Evolutionary conservation across 2,113 vertebrate species (phyloP).

Genomic region (Ictidomys tridecemlineatus): DNA sequence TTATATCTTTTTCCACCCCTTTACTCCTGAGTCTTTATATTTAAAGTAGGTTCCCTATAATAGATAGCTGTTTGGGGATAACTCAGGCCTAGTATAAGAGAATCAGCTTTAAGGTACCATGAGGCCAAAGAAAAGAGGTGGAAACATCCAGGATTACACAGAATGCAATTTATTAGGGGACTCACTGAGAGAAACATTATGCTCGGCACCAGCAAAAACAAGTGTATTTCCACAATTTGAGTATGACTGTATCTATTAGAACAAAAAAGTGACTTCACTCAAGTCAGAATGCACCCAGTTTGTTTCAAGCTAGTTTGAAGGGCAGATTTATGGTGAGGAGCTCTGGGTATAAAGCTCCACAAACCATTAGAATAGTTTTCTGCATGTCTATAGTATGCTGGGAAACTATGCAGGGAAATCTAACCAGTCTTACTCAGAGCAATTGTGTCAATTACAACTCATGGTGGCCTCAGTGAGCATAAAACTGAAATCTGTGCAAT

Average conservation of each 20-base stretch:
- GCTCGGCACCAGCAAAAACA: background rate
- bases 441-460: background rate
- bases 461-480: fast-evolving
- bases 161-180: too few species aligned
- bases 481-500: background rate
- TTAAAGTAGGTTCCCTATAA: background rate
- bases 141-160: too few species aligned
- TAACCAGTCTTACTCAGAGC: background rate
- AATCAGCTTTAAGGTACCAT: too few species aligned
- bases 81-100: too few species aligned
- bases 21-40: background rate
- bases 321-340: background rate
- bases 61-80: background rate
- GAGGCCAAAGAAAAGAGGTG: background rate
- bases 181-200: background rate
- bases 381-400: background rate
- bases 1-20: background rate
- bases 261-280: background rate
- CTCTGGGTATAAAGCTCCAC: background rate
- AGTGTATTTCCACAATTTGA: too few species aligned
- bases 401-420: too few species aligned
- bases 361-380: too few species aligned
- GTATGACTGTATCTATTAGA: background rate
- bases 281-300: background rate
- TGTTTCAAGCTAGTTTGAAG: background rate